A percentile compares a stretch with the other conserved stretches of the same genome.
These are phyloP conservation scores for Dascyllus trimaculatus DNA, from an alignment of 2,113 vertebrate genomes.

Conservation along the genomic window DNA sequence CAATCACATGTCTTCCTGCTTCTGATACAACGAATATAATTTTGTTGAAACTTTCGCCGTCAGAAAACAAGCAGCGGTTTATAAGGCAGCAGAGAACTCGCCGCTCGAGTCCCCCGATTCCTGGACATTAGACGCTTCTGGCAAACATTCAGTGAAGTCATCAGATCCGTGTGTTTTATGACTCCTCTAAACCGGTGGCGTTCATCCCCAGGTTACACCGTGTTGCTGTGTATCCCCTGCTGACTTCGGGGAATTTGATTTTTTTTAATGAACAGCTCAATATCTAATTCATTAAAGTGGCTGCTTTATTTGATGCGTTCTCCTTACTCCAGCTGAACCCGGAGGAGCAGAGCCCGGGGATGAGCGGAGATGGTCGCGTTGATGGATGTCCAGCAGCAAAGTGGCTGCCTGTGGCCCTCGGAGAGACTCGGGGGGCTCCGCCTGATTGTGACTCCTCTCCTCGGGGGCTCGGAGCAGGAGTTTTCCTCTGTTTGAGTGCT, in stretches of 20 bases:
- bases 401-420: constrained; percentile 42
- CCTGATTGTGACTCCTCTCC: constrained; percentile 70
- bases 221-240: constrained; percentile 72
- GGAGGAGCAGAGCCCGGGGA: constrained; percentile 55
- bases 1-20: constrained; percentile 27
- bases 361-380: constrained; percentile 59
- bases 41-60: constrained; percentile 60
- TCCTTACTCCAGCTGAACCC: constrained; percentile 74
- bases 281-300: constrained; percentile 89
- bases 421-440: constrained; percentile 54
- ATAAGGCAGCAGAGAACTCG: not conserved
- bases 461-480: constrained; percentile 60
- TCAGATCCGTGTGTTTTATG: constrained; percentile 74
- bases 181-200: constrained; percentile 69
- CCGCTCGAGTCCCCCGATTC: constrained; percentile 37
- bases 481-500: constrained; percentile 76
- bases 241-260: constrained; percentile 82
- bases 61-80: constrained; percentile 25
- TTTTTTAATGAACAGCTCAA: constrained; percentile 85
- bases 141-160: constrained; percentile 72
- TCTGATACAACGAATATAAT: constrained; percentile 37
- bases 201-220: constrained; percentile 75
- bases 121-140: constrained; percentile 56
- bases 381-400: constrained; percentile 65
- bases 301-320: constrained; percentile 84